Evolutionary conservation across 2,113 vertebrate genomes (phyloP).

Genomic region (Lampris megalopsis): DNA sequence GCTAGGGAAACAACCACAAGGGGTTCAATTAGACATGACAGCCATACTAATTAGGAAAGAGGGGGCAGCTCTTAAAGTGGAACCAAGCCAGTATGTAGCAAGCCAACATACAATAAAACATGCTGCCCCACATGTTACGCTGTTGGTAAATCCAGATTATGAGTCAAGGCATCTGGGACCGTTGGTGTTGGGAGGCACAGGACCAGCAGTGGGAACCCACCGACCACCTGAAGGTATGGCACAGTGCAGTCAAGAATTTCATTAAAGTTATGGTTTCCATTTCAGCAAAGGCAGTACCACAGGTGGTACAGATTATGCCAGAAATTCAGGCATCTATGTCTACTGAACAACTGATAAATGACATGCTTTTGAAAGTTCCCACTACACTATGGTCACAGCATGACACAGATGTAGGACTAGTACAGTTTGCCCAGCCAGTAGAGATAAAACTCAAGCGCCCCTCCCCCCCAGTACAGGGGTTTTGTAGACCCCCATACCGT

Average conservation of each 20-base stretch:
- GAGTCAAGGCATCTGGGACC: not conserved
- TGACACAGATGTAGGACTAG: constrained; percentile 11
- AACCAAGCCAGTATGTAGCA: too few species aligned
- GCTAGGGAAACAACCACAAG: too few species aligned
- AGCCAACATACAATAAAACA: too few species aligned
- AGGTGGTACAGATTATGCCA: not conserved
- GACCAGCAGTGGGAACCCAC: not conserved
- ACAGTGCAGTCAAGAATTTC: too few species aligned
- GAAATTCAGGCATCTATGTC: not conserved
- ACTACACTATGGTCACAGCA: not conserved
- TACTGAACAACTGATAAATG: not conserved
- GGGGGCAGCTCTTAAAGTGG: too few species aligned
- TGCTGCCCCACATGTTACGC: not conserved
- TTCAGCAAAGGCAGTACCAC: not conserved
- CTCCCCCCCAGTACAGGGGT: too few species aligned
- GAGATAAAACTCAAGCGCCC: not conserved
- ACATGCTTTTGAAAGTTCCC: not conserved
- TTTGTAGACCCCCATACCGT: not conserved
- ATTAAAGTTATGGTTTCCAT: not conserved
- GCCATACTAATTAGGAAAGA: too few species aligned
- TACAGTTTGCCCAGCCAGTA: not conserved
- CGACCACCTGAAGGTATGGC: too few species aligned
- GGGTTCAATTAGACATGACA: too few species aligned
- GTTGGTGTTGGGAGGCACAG: not conserved
- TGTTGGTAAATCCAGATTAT: not conserved